Evolutionary conservation across 2,797 vertebrate species (phyloP), one percentile per base, ranked within the genome.

Genomic region (Sebastes reedi): DNA sequence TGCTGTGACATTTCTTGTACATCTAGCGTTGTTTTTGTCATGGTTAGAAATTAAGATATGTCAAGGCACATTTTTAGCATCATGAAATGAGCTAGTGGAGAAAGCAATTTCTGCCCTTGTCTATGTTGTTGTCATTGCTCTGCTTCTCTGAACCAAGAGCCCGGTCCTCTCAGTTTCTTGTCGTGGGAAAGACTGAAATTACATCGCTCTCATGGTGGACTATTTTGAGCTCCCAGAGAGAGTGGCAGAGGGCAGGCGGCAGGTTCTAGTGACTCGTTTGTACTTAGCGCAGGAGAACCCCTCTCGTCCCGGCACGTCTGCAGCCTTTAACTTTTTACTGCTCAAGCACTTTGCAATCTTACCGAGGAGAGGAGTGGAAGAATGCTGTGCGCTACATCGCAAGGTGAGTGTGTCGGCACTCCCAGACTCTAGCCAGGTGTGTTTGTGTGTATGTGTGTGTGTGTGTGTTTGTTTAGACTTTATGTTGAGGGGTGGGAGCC

Each of bases 131-230:
- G 91, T 93, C 81, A 87, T 86, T 90, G 87, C 87, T 81, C 74
- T 86, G 85, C 76, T 71, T 77, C 79, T 86, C 87, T 89, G 74
- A 92, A 86, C 89, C 88, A 88, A 88, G 88, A 89, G 81, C 92
- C 88, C 29, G 68, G 80, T 83, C 82, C 86, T 86, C 90, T 88
- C 86, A 85, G 88, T 88, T 88, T 86, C 90, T 89, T 85, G 90
- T 94, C 94, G 94, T 95, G 95, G 95, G 95, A 96, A 95, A 95
- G 96, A 93, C 94, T 97, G 96, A 96, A 96, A 96, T 96, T 96
- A 96, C 95, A 96, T 97, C 92, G 79, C 94, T 95, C 95, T 93
- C 86, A 83, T 92, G 92, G 90, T 95, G 87, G 92, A 96, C 96
- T 97, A 97, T 97, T 96, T 97, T 96, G 90, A 95, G 96, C 95